Percentiles rank a stretch among this genome's conserved stretches.
Conservation (phyloP, 2,797 vertebrate species). For the Heteromormyrus szaboi region DNA sequence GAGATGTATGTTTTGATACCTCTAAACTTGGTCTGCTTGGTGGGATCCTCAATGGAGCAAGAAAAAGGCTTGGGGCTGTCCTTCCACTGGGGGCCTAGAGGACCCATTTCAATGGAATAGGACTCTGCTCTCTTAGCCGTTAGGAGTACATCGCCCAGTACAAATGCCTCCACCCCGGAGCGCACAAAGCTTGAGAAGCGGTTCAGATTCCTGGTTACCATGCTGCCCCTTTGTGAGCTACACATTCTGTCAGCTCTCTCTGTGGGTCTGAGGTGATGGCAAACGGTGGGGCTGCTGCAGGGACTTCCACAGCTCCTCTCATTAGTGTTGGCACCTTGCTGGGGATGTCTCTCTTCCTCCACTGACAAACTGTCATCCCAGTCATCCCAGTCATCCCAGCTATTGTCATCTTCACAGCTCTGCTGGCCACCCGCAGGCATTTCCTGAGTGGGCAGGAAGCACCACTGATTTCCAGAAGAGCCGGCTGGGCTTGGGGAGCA, state of each 20-base stretch:
- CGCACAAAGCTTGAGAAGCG: constrained; percentile 94
- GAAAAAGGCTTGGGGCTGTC: constrained; percentile 82
- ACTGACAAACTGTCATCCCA: constrained; percentile 72
- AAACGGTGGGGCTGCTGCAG: constrained; percentile 43
- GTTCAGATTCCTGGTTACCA: constrained; percentile 86
- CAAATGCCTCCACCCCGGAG: constrained; percentile 89
- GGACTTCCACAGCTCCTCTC: constrained; percentile 49
- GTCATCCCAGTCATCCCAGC: constrained; percentile 79
- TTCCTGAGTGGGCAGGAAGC: constrained; percentile 30
- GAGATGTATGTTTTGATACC: constrained; percentile 99
- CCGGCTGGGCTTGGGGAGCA: constrained; percentile 39
- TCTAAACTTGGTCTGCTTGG: constrained; percentile 97
- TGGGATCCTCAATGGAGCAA: constrained; percentile 91
- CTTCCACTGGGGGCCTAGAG: constrained; percentile 85
- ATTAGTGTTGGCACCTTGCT: constrained; percentile 50
- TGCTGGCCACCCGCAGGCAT: constrained; percentile 52
- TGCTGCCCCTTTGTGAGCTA: constrained; percentile 67
- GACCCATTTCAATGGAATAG: constrained; percentile 79
- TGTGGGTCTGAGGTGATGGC: constrained; percentile 52
- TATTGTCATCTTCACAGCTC: constrained; percentile 72
- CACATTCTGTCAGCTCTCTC: constrained; percentile 67
- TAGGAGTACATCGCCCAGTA: constrained; percentile 80
- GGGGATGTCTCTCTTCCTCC: constrained; percentile 49
- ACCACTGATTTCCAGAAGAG: constrained; percentile 43
- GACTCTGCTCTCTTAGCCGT: constrained; percentile 83